phyloP scores from a whole-genome alignment of 2,113 vertebrate species.

The Diphyllodes magnificus region DNA sequence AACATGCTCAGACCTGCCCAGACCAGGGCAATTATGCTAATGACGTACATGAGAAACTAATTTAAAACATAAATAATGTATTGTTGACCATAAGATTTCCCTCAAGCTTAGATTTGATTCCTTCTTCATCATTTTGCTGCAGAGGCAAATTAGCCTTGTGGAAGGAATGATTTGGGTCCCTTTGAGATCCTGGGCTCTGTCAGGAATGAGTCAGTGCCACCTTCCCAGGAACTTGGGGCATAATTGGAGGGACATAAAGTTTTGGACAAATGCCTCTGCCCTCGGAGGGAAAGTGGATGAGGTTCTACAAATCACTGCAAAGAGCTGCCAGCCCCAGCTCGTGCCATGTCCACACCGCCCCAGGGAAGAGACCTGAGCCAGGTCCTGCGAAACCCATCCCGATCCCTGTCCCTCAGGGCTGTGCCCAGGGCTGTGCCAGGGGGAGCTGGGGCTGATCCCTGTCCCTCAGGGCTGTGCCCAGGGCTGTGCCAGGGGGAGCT shows the following conservation, averaged over 20 bases:
- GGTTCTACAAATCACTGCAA: rapidly evolving
- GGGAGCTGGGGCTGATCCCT: too few species aligned
- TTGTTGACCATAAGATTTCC: neutral
- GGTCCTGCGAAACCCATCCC: too few species aligned
- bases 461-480: too few species aligned
- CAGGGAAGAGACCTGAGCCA: too few species aligned
- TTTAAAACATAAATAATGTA: neutral
- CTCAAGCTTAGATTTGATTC: neutral
- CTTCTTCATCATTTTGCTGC: neutral
- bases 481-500: too few species aligned
- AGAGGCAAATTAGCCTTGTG: rapidly evolving
- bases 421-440: too few species aligned
- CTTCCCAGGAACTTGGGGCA: rapidly evolving
- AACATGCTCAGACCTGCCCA: neutral
- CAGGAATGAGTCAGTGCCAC: neutral
- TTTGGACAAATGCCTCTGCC: rapidly evolving
- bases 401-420: rapidly evolving
- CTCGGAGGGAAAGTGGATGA: rapidly evolving
- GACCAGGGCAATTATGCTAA: neutral
- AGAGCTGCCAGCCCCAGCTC: neutral
- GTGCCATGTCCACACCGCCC: rapidly evolving
- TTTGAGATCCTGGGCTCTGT: neutral
- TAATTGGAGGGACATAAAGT: rapidly evolving
- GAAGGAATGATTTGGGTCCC: neutral
- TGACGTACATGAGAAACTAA: neutral